phyloP scores from a whole-genome alignment of 2,797 vertebrate species.

The Alauda arvensis region DNA sequence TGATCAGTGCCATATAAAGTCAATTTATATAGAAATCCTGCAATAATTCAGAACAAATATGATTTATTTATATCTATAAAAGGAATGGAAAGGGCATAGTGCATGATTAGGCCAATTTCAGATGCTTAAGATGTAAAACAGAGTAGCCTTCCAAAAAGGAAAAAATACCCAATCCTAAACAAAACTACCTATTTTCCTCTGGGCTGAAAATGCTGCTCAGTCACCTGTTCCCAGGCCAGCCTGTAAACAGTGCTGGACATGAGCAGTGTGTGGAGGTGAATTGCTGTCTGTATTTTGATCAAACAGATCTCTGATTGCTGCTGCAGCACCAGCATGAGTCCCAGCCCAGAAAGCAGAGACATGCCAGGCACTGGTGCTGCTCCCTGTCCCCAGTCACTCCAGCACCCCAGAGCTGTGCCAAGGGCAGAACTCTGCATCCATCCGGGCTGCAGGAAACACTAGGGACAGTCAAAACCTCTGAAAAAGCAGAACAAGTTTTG shows the following conservation, averaged over 20 bases:
- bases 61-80: background rate
- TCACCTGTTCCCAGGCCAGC: background rate
- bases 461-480: background rate
- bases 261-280: background rate
- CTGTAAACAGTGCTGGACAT: background rate
- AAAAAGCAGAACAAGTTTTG: background rate
- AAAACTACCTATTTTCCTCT: background rate
- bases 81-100: background rate
- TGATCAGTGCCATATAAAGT: background rate
- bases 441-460: accelerated
- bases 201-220: background rate
- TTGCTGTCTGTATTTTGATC: background rate
- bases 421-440: background rate
- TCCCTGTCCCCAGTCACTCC: background rate
- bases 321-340: background rate
- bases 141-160: background rate
- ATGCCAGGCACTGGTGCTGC: background rate
- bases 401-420: background rate
- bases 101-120: background rate
- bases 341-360: background rate
- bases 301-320: background rate
- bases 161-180: background rate
- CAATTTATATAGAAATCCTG: background rate
- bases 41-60: background rate
- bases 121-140: background rate